phyloP scores from a whole-genome alignment of 2,113 vertebrate genomes.

The Solea solea region DNA sequence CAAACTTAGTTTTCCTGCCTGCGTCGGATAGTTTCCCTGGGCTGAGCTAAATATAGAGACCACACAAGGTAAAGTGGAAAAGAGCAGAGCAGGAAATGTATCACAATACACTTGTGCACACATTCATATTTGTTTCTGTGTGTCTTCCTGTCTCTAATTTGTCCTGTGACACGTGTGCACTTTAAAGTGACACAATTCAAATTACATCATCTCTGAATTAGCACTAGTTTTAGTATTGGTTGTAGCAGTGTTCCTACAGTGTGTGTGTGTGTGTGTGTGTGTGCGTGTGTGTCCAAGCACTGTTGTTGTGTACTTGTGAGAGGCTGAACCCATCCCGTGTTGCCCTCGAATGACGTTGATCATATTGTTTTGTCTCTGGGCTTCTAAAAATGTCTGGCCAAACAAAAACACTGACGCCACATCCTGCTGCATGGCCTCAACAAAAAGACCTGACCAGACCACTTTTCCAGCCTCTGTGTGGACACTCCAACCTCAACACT shows the following conservation, averaged over 20 bases:
- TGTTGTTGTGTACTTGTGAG: slow-evolving; percentile 35
- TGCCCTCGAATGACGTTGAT: slow-evolving; percentile 60
- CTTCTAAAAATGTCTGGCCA: slow-evolving; percentile 68
- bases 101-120: slow-evolving; percentile 75
- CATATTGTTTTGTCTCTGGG: slow-evolving; percentile 77
- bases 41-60: slow-evolving; percentile 89
- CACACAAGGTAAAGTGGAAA: slow-evolving; percentile 81
- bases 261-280: background rate
- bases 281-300: slow-evolving; percentile 19
- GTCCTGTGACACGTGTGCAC: background rate
- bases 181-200: background rate
- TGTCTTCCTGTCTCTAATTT: slow-evolving; percentile 32
- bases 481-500: background rate
- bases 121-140: slow-evolving; percentile 42
- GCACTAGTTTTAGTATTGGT: background rate
- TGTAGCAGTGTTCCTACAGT: background rate
- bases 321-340: slow-evolving; percentile 52
- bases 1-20: slow-evolving; percentile 95
- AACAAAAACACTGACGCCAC: slow-evolving; percentile 73
- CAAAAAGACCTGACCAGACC: slow-evolving; percentile 42
- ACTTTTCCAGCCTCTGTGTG: background rate
- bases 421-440: slow-evolving; percentile 68
- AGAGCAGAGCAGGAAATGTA: slow-evolving; percentile 88
- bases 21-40: slow-evolving; percentile 84
- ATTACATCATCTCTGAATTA: background rate